A percentile compares a stretch with the other conserved stretches of the same genome.
phyloP scores from a whole-genome alignment of 2,888 invertebrate genomes.

The Petrolisthes cinctipes region DNA sequence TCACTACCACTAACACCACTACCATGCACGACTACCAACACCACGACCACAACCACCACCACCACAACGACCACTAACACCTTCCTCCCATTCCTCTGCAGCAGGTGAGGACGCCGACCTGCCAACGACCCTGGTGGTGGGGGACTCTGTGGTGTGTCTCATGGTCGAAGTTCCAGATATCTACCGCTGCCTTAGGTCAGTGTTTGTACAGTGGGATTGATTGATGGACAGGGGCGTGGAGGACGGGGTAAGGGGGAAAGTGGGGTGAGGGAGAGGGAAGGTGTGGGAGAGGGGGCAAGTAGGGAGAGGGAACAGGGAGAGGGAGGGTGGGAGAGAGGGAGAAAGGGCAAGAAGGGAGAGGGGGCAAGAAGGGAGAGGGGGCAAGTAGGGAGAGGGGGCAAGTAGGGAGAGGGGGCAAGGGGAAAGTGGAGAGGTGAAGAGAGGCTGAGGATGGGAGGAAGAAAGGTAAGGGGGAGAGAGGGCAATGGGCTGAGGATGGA shows the following conservation, averaged over 20 bases:
- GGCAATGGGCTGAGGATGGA: not conserved
- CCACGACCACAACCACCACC: too few species aligned
- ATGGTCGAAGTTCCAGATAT: conserved; percentile 60
- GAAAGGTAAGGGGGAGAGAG: not conserved
- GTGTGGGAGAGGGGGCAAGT: too few species aligned
- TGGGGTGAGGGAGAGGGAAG: too few species aligned
- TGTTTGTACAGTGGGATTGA: not conserved
- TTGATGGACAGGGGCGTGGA: too few species aligned
- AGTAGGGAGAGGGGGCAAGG: not conserved
- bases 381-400: not conserved
- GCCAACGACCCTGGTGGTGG: conserved; percentile 46
- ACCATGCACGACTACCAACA: not conserved
- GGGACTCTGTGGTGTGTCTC: conserved; percentile 54
- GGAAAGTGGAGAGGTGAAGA: not conserved
- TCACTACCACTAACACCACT: not conserved
- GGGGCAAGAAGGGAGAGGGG: not conserved
- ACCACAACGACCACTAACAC: too few species aligned
- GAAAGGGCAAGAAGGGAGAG: not conserved
- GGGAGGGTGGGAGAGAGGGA: not conserved
- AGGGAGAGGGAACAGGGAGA: too few species aligned
- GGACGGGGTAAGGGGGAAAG: too few species aligned
- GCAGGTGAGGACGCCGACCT: conserved; percentile 33
- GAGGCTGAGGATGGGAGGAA: not conserved
- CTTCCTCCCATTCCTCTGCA: not conserved
- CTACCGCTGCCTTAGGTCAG: conserved; percentile 58